Base-by-base conservation (phyloP, 2,888 invertebrate genomes). In the Morpho achilles region DNA sequence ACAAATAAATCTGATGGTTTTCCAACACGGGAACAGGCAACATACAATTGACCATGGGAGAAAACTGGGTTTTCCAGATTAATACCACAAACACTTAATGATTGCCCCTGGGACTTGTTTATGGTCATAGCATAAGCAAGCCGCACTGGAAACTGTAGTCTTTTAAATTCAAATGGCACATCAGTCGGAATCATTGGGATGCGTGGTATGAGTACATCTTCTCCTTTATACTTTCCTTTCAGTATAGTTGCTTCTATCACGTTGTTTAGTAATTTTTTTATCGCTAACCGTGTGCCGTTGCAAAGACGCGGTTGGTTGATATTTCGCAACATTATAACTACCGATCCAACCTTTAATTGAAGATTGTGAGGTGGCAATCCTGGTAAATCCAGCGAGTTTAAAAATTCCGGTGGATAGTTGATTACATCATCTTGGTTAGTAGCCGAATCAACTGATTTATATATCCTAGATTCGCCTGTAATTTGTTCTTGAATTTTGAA, bases 351-450 rank as follows among this genome's bases (percentile, higher is more conserved):
- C 46, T 70, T 69, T 55, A 71, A 63, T 63, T 67, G 67, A 16
- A 73, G 61, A 70, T 70, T 71, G 45, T 74, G 70, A 45, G 71
- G 69, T 66, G 70, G 71, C 44, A 73, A 59, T 61, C 72, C 71
- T 32, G 69, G 68, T 55, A 70, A 62, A 23, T 73, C 68, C 63
- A 74, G 56, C 0, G 69, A 73, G 41, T 73, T 74, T 66, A 73
- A 73, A 72, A 72, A 73, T 65, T 74, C 72, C 8, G 65, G 39
- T 53, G 73, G 73, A 71, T 72, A 75, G 67, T 73, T 73, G 44
- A 70, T 68, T 4, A 65, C 68, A 53, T 73, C 74, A 70, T 73
- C 68, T 62, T 69, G 58, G 45, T 72, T 70, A 59, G 63, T 71
- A 56, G 52, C 67, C 4, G 66, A 52, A 60, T 70, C 68, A 65